Evolutionary conservation across 2,797 vertebrate species (phyloP), one percentile per base, ranked within the genome.

Genomic region (Hypotaenidia okinawae): DNA sequence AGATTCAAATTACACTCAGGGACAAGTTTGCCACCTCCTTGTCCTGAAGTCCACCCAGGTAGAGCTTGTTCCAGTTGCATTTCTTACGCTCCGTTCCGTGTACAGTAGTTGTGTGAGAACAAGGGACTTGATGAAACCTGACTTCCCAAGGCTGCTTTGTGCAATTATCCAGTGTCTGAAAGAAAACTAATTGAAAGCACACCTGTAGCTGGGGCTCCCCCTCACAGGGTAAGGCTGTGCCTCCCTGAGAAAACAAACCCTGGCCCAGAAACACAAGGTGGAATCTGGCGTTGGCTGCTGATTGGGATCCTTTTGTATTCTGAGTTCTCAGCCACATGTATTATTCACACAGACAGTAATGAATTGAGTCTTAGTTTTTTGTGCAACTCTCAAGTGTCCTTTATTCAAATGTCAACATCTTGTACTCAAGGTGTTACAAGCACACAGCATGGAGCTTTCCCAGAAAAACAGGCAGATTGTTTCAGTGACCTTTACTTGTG

Each of bases 361-460:
- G 81, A 95, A 90, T 16, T 70, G 43, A 86, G 47, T 62, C 77
- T 43, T 93, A 77, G 52, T 74, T 93, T 95, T 91, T 11, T 70
- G n/a, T 37, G 43, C 47, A 94, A 84, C 67, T 94, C 93, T 96
- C 93, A 76, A 95, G 92, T 74, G 95, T 90, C 92, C 88, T 95
- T 95, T 95, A 96, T 93, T 95, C 90, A 96, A 97, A 97, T 95
- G 92, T 89, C 96, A 97, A 64, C 95, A 97, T 96, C 95, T 97
- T 95, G 95, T 93, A 93, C 8, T 63, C 94, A 96, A 97, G 94
- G 96, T 97, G 95, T 87, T 95, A 92, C 70, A 90, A 82, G 86
- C 87, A 43, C 84, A 74, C n/a, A 91, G 91, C 74, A 91, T 3
- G 0, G 27, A 94, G 88, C 39, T 70, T 82, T 95, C 92, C 68